These are phyloP conservation scores for Leucoptera coffeella DNA, from an alignment of 2,888 invertebrate species.

Conservation along the genomic window DNA sequence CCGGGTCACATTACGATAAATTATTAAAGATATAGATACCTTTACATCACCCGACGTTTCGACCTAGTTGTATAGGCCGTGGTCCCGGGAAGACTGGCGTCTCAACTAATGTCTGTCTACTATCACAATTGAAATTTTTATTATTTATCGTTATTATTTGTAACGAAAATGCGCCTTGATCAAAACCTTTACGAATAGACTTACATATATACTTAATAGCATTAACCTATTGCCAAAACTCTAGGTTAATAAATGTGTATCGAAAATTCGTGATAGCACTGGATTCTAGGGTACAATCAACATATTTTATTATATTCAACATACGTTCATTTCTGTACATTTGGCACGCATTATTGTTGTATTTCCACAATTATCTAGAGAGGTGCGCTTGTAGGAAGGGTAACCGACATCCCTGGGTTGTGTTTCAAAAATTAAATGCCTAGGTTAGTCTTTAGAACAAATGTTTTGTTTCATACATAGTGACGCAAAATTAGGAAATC, in stretches of 20 bases:
- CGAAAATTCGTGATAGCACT: conserved; percentile 7
- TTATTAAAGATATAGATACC: too few relatives aligned
- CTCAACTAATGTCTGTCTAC: too few relatives aligned
- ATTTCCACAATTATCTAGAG: conserved; percentile 9
- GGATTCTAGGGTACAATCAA: conserved; percentile 9
- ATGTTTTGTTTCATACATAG: conserved; percentile 9
- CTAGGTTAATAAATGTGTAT: conserved; percentile 9
- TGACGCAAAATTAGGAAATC: too few relatives aligned
- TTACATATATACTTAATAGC: conserved; percentile 7
- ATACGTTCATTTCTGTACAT: conserved; percentile 3
- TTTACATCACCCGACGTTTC: too few relatives aligned
- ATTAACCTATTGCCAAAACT: conserved; percentile 7
- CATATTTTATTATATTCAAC: too few relatives aligned
- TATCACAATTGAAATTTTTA: too few relatives aligned
- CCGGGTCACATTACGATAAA: too few relatives aligned
- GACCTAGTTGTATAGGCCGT: too few relatives aligned
- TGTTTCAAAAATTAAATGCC: conserved; percentile 9
- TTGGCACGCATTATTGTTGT: conserved; percentile 6
- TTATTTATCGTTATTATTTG: too few relatives aligned
- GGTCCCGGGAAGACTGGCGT: too few relatives aligned
- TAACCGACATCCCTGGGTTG: too few relatives aligned
- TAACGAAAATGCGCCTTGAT: conserved; percentile 8
- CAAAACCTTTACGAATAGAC: conserved; percentile 9
- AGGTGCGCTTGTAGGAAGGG: conserved; percentile 10
- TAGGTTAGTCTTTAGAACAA: conserved; percentile 11